Conservation (phyloP, 2,797 vertebrate genomes). For the Crax fasciolata region DNA sequence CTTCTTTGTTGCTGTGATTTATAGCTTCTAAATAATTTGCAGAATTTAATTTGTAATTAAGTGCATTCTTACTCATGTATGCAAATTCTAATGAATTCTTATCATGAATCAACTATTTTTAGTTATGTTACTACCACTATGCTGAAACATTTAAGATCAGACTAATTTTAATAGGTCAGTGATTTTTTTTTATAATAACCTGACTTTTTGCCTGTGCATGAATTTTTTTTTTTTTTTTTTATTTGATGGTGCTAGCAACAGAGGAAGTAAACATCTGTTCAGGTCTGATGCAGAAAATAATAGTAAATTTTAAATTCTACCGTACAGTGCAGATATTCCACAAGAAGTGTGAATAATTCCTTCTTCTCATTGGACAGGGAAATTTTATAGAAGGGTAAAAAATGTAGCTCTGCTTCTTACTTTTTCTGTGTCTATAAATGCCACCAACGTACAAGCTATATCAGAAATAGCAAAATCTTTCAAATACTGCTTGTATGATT, state of each 20-base stretch:
- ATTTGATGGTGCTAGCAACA: constrained; percentile 26
- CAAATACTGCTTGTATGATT: not conserved
- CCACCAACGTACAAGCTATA: not conserved
- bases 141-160: constrained; percentile 77
- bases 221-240: constrained; percentile 66
- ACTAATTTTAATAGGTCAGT: constrained; percentile 78
- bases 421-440: not conserved
- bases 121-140: constrained; percentile 65
- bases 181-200: constrained; percentile 71
- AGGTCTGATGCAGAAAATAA: constrained; percentile 26
- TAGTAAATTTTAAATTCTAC: constrained; percentile 39
- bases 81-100: constrained; percentile 81
- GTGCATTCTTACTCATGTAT: constrained; percentile 76
- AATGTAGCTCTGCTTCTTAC: accelerated
- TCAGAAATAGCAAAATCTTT: not conserved
- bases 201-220: constrained; percentile 67
- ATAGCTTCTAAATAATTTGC: constrained; percentile 77
- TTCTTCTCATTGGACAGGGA: not conserved
- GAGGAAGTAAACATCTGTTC: constrained; percentile 40
- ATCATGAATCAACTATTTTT: constrained; percentile 79
- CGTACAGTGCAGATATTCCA: not conserved
- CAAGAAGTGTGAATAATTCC: not conserved
- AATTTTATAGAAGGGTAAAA: not conserved
- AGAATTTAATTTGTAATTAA: constrained; percentile 78
- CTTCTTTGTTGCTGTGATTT: constrained; percentile 74